Evolutionary conservation across 2,113 vertebrate genomes (phyloP), one percentile per base, ranked within the genome.

Genomic region (Nerophis ophidion): DNA sequence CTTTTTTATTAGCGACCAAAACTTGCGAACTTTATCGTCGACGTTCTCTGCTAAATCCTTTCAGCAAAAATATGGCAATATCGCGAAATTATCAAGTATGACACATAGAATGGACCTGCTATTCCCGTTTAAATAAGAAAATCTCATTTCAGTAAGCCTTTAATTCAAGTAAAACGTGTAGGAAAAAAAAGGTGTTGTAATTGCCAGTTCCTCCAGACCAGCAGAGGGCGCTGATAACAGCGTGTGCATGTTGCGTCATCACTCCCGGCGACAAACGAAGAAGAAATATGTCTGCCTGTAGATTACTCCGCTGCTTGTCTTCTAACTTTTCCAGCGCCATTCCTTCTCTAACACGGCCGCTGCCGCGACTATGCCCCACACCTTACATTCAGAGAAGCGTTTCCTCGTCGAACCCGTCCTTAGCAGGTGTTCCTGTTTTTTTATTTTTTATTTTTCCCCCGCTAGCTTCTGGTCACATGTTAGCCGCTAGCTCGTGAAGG

Each of bases 281-380:
- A 60, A 81, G 83, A 77, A 84, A 86, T 1, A 91, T 90, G 90
- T 88, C 90, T 55, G 75, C 77, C 48, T 73, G 80, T 66, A 68
- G 63, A 61, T 49, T 89, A 1, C 0, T 90, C 40, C 85, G 89
- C 45, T 81, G 81, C 40, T 16, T 80, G 47, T 83, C 80, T 79
- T 73, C 77, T 58, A 85, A 81, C 74, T 87, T 88, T 72, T 71
- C 65, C 16, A 76, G 80, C 17, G 68, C 70, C 15, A 63, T 87
- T 42, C 75, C 85, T 65, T 56, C 65, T 58, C 66, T 89, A 2
- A 60, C 56, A 5, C 80, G 78, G 35, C 53, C 76, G 36, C 48
- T 61, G 1, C 38, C 35, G 8, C 76, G 67, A 7, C 60, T 81
- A 53, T 33, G 69, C 46, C 56, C 59, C 2, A 68, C 34, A 14